Conservation (phyloP, 1,140 invertebrate genomes). For the Heliconius nattereri region DNA sequence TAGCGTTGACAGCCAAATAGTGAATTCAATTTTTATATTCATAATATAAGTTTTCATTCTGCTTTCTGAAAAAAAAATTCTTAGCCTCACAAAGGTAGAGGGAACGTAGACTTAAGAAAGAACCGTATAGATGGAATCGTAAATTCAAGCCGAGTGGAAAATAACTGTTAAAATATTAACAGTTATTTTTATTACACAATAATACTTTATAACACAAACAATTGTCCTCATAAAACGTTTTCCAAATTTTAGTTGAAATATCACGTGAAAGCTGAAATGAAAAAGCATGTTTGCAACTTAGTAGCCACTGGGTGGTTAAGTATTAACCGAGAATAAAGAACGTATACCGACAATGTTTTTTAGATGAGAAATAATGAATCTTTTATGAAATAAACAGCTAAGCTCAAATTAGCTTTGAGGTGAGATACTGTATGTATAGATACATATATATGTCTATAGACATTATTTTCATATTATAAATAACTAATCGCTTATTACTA, state of each 20-base stretch:
- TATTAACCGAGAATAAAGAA: background rate
- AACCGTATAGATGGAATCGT: too few relatives aligned
- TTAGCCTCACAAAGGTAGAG: too few relatives aligned
- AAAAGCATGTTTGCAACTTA: background rate
- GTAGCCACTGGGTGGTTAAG: background rate
- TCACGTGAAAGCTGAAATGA: background rate
- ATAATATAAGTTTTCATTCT: too few relatives aligned
- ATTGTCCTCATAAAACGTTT: background rate
- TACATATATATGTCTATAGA: too few relatives aligned
- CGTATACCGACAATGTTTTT: background rate
- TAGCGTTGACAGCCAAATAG: too few relatives aligned
- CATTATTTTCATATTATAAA: slow-evolving; percentile 5
- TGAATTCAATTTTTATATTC: too few relatives aligned
- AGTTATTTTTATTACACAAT: too few relatives aligned
- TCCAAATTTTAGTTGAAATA: background rate
- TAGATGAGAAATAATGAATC: background rate
- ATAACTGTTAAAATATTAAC: too few relatives aligned
- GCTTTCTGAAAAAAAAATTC: too few relatives aligned
- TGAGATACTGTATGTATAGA: background rate
- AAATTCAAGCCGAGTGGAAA: too few relatives aligned
- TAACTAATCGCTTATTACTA: background rate
- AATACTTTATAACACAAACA: background rate
- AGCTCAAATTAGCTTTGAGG: background rate
- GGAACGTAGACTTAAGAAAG: too few relatives aligned
- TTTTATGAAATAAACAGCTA: background rate